Base-by-base conservation (phyloP, 2,113 vertebrate genomes). In the Neomonachus schauinslandi region DNA sequence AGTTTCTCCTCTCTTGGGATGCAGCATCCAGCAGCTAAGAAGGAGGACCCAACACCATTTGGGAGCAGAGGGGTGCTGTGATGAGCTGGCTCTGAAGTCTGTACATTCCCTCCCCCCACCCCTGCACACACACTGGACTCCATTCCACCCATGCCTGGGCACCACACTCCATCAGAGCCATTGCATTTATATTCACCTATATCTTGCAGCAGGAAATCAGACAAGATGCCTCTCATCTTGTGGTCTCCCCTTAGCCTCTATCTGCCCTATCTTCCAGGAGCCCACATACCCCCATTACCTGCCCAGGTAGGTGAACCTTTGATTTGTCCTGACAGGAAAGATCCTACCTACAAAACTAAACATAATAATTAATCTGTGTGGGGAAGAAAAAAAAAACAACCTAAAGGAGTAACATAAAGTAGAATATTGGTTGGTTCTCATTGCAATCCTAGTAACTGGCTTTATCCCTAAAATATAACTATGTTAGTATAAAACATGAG, bases 291-390 rank as follows among this genome's bases (percentile, higher is more conserved):
- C 36, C 76, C 46, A 51, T 46, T 39, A 42, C 67, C 55, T 53
- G 33, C 71, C 63, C 49, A 63, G 57, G 49, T 67, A 51, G 26
- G 84, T 36, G 67, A 89, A 42, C 2, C 10, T 85, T 88, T 74
- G 82, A 87, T 97, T 85, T 83, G 49, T 36, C 61, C 67, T 81
- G 59, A 74, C 7, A 14, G 51, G n/a, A 95, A 91, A 92, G 6
- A 72, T 49, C 59, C 81, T 84, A 46, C 49, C 39, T 87, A 22
- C 5, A 24, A 33, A 94, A 93, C 91, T 93, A 94, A 97, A 85
- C 1, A 22, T 77, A 31, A 51, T 65, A 14, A 85, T 84, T 94
- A 74, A 76, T 28, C 57, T 81, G 24, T 55, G 31, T 80, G 33
- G 12, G 24, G 42, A 28, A 46, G 14, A 77, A 46, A 26, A 77